Conservation (phyloP, 2,888 invertebrate genomes). For the Tromatobia lineatoria region DNA sequence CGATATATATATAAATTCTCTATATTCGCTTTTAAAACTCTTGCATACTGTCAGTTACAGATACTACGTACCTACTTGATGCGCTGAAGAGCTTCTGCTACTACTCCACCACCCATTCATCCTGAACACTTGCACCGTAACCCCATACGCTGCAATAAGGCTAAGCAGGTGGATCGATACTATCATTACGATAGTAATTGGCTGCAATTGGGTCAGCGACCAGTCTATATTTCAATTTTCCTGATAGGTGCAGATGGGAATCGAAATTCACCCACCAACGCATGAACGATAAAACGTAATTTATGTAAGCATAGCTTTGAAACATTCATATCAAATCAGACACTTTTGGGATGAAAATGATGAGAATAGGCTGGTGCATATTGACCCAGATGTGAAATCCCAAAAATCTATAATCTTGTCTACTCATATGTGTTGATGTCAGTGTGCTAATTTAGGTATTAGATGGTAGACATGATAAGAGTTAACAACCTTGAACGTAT, state of each 20-base stretch:
- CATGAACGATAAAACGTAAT: not conserved
- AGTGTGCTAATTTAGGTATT: no score
- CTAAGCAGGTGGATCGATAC: not conserved
- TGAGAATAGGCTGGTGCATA: no score
- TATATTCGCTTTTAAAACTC: no score
- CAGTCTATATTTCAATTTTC: not conserved
- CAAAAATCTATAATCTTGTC: no score
- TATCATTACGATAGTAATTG: not conserved
- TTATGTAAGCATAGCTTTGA: not conserved
- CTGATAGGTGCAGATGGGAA: not conserved
- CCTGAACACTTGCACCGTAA: not conserved
- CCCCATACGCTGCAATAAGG: constrained; percentile 13
- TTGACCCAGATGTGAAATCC: no score
- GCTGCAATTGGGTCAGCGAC: not conserved
- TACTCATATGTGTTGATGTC: no score
- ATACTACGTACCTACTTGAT: constrained; percentile 4
- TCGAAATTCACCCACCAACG: not conserved
- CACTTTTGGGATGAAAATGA: no score
- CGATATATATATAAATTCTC: no score
- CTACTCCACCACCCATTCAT: not conserved
- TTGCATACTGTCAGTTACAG: no score
- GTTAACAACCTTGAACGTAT: no score
- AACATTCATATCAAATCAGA: not conserved
- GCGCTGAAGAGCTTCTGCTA: constrained; percentile 1
- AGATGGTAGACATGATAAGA: no score